Conservation (phyloP, 1,140 invertebrate genomes). For the Mizuhopecten yessoensis region DNA sequence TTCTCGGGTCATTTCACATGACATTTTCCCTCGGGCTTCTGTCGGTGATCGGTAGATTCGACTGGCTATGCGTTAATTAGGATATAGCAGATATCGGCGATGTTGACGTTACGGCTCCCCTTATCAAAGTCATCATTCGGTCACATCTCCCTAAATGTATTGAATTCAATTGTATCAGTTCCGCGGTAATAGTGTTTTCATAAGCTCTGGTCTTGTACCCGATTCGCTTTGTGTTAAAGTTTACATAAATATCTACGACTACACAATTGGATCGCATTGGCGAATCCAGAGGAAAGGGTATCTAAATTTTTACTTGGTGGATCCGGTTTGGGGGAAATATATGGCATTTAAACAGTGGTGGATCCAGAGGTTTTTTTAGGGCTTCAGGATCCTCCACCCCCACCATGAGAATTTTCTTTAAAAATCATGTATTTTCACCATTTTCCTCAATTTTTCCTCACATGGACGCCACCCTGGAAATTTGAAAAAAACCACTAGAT, state of each 20-base stretch:
- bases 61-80: not conserved
- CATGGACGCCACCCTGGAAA: too few relatives aligned
- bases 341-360: too few relatives aligned
- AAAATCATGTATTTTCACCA: too few relatives aligned
- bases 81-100: not conserved
- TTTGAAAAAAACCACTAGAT: too few relatives aligned
- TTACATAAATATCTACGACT: not conserved
- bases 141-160: not conserved
- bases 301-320: too few relatives aligned
- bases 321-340: too few relatives aligned
- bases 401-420: too few relatives aligned
- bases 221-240: not conserved
- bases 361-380: too few relatives aligned
- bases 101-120: not conserved
- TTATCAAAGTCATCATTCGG: not conserved
- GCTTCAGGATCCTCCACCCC: too few relatives aligned
- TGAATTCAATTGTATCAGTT: constrained; percentile 8
- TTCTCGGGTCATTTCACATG: not conserved
- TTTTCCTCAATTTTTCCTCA: too few relatives aligned
- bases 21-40: not conserved
- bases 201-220: not conserved
- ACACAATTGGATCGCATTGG: not conserved
- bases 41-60: not conserved
- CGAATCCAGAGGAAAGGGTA: not conserved
- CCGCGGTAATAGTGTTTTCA: not conserved